A percentile compares a stretch with the other conserved stretches of the same genome.
phyloP scores from a whole-genome alignment of 2,797 vertebrate species.

The Labeo calbasu region DNA sequence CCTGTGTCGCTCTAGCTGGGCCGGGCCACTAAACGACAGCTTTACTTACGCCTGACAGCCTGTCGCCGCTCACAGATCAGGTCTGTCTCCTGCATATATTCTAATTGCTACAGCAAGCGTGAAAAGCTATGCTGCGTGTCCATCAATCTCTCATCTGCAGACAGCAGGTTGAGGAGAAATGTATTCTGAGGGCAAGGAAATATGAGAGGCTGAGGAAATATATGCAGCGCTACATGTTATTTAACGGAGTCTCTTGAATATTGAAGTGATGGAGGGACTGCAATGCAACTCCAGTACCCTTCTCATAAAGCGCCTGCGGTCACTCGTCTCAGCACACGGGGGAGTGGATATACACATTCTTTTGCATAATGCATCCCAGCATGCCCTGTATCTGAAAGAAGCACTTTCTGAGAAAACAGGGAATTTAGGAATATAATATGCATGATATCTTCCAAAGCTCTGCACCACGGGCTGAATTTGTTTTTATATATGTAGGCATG shows the following conservation, averaged over 20 bases:
- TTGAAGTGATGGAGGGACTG: constrained; percentile 20
- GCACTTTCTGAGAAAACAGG: constrained; percentile 39
- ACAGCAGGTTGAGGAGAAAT: constrained; percentile 39
- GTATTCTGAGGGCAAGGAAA: constrained; percentile 17
- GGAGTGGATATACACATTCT: constrained; percentile 48
- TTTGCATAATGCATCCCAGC: constrained; percentile 57
- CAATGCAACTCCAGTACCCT: constrained; percentile 1
- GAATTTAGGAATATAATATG: constrained; percentile 24
- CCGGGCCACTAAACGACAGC: constrained; percentile 9
- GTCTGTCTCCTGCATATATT: constrained; percentile 41
- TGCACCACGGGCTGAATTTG: neutral
- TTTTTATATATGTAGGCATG: constrained; percentile 26
- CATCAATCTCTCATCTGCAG: constrained; percentile 46
- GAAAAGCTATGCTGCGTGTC: constrained; percentile 42
- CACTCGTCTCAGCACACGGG: constrained; percentile 32
- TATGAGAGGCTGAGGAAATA: constrained; percentile 28
- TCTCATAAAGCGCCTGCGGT: constrained; percentile 30
- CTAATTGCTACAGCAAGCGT: constrained; percentile 38
- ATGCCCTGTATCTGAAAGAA: constrained; percentile 47
- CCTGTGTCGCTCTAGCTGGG: neutral
- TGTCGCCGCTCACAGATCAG: constrained; percentile 34
- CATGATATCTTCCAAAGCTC: constrained; percentile 25
- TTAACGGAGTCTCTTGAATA: constrained; percentile 43
- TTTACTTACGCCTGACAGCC: constrained; percentile 34
- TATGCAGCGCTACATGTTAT: constrained; percentile 33